Evolutionary conservation across 2,113 vertebrate genomes (phyloP).

Genomic region (Aepyceros melampus): DNA sequence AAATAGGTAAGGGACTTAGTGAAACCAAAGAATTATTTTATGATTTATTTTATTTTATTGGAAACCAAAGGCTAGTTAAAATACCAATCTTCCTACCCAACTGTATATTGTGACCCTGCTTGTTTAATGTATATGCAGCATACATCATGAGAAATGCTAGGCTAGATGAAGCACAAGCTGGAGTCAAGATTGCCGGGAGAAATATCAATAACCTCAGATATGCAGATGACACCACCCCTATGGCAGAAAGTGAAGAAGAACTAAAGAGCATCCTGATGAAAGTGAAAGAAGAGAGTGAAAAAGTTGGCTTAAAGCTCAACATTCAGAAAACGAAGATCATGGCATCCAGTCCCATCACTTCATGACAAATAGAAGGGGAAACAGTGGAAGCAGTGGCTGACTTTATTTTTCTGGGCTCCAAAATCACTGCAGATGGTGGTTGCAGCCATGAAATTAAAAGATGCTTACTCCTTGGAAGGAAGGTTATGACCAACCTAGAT

Average conservation of each 20-base stretch:
- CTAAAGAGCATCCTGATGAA: not conserved
- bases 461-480: not conserved
- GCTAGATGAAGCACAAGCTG: not conserved
- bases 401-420: not conserved
- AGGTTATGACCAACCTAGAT: not conserved
- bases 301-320: not conserved
- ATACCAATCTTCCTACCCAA: not conserved
- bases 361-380: not conserved
- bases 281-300: not conserved
- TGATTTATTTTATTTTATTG: too few species aligned
- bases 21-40: not conserved
- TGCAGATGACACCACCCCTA: not conserved
- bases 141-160: not conserved
- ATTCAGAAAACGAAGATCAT: not conserved
- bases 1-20: not conserved
- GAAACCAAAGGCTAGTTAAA: conserved; percentile 8
- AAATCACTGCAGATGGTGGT: not conserved
- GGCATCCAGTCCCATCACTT: not conserved
- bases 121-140: not conserved
- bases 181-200: not conserved
- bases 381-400: not conserved
- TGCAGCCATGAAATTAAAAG: not conserved
- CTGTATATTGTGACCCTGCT: not conserved
- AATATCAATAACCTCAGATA: not conserved
- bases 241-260: not conserved